Conservation (phyloP, 2,888 invertebrate species). For the Griposia aprilina region DNA sequence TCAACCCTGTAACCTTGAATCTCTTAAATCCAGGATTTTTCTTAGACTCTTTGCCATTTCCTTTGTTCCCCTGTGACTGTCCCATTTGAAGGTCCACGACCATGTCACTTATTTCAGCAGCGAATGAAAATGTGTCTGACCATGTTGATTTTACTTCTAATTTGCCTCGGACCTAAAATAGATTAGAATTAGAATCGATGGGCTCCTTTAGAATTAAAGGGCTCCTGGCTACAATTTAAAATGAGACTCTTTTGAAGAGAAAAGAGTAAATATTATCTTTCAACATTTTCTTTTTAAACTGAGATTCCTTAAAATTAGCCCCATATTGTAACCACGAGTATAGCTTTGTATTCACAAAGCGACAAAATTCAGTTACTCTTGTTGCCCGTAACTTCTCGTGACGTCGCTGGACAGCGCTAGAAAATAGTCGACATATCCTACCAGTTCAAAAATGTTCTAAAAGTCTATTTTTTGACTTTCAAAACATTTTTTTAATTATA, state of each 20-base stretch:
- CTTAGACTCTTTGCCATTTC: neutral
- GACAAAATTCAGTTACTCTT: neutral
- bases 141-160: neutral
- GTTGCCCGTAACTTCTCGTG: neutral
- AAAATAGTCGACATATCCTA: neutral
- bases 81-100: slow-evolving; percentile 10
- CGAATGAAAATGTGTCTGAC: slow-evolving; percentile 1
- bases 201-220: neutral
- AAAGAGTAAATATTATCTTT: neutral
- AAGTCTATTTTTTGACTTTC: no score
- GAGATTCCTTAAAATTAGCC: no score
- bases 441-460: neutral
- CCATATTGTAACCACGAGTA: no score
- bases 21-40: neutral
- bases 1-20: neutral
- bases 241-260: neutral
- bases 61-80: neutral
- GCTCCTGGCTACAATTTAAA: neutral
- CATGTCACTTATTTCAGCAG: slow-evolving; percentile 9
- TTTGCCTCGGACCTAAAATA: slow-evolving; percentile 16
- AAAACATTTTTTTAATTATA: no score
- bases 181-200: neutral
- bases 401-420: neutral
- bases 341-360: neutral
- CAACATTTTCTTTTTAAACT: no score